A percentile compares a stretch with the other conserved stretches of the same genome.
Evolutionary conservation across 2,113 vertebrate genomes (phyloP).

Genomic region (Coregonus clupeaformis): DNA sequence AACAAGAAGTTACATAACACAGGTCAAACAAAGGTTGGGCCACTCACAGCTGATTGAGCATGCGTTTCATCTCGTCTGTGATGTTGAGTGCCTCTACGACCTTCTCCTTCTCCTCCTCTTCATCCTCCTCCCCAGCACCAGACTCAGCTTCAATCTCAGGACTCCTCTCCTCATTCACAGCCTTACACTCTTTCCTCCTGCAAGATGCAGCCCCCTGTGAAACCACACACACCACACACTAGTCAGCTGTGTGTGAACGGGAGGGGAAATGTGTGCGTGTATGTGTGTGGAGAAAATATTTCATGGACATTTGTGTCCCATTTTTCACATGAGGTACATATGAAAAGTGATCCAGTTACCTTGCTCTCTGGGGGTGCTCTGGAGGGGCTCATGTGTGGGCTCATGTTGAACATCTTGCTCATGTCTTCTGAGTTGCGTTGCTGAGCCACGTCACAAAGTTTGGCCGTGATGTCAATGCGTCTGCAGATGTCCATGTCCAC

Average conservation of each 20-base stretch:
- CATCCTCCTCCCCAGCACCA: constrained; percentile 34
- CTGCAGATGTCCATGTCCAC: constrained; percentile 99
- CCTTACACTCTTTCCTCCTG: constrained; percentile 87
- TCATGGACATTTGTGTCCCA: background rate
- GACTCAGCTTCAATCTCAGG: constrained; percentile 90
- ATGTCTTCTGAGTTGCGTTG: constrained; percentile 99
- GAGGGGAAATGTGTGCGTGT: background rate
- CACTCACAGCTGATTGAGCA: constrained; percentile 98
- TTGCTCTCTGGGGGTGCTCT: constrained; percentile 59
- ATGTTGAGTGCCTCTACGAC: constrained; percentile 90
- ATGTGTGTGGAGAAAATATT: background rate
- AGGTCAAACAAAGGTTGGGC: background rate
- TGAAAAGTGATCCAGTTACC: background rate
- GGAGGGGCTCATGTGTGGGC: constrained; percentile 47
- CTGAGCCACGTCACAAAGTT: constrained; percentile 97
- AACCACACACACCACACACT: constrained; percentile 20
- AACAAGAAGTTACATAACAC: background rate
- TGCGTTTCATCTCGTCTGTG: constrained; percentile 97
- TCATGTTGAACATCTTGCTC: constrained; percentile 94
- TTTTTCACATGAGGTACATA: background rate
- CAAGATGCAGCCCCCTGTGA: constrained; percentile 58
- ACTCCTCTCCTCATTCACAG: constrained; percentile 81
- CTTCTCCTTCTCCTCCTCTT: constrained; percentile 77
- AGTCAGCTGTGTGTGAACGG: background rate
- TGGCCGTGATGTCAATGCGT: constrained; percentile 98